A percentile compares a stretch with the other conserved stretches of the same genome.
phyloP scores from a whole-genome alignment of 1,140 invertebrate genomes.

The Drosophila obscura region DNA sequence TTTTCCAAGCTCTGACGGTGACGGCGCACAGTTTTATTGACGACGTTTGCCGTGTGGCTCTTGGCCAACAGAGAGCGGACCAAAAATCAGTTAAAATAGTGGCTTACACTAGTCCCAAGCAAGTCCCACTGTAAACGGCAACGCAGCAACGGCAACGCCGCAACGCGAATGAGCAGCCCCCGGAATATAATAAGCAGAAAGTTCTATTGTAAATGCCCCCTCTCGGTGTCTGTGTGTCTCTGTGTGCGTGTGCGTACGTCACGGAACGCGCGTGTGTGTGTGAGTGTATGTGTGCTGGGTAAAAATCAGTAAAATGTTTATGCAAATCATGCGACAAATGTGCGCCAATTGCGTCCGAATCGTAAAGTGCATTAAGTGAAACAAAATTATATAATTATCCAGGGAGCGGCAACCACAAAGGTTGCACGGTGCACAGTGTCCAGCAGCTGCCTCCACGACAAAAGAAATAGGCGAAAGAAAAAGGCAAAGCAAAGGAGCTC shows the following conservation, averaged over 20 bases:
- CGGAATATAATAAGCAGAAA: slow-evolving; percentile 29
- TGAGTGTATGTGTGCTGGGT: slow-evolving; percentile 16
- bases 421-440: no score
- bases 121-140: slow-evolving; percentile 43
- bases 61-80: slow-evolving; percentile 54
- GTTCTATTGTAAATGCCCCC: slow-evolving; percentile 11
- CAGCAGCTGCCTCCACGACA: background rate
- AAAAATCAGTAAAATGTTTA: slow-evolving; percentile 74
- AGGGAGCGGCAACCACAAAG: slow-evolving; percentile 16
- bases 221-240: slow-evolving; percentile 15
- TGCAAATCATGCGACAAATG: slow-evolving; percentile 64
- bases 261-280: slow-evolving; percentile 28
- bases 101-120: background rate
- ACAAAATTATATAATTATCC: slow-evolving; percentile 70
- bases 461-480: slow-evolving; percentile 31
- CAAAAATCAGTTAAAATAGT: slow-evolving; percentile 29
- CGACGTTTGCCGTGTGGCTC: slow-evolving; percentile 49
- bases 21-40: slow-evolving; percentile 56
- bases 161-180: slow-evolving; percentile 29
- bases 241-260: slow-evolving; percentile 42
- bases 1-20: slow-evolving; percentile 20
- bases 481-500: slow-evolving; percentile 21
- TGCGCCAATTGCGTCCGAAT: slow-evolving; percentile 64
- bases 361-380: slow-evolving; percentile 58
- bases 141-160: slow-evolving; percentile 21